Percentiles rank a stretch among this genome's conserved stretches.
These are phyloP conservation scores for Eristalinus aeneus DNA, from an alignment of 2,888 invertebrate species.

Conservation along the genomic window DNA sequence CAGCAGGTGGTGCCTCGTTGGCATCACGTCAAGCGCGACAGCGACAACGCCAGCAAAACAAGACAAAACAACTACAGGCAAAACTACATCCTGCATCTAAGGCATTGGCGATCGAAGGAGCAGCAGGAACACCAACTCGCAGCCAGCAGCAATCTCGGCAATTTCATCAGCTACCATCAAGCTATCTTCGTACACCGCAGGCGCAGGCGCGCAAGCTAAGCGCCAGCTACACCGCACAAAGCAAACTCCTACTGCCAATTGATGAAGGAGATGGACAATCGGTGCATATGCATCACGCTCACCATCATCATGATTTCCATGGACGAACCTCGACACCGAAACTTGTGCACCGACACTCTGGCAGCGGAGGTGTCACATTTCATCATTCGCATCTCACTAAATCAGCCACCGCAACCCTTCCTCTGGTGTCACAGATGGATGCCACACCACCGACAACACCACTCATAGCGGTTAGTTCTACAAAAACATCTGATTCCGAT, in stretches of 20 bases:
- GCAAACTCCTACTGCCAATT: slow-evolving; percentile 80
- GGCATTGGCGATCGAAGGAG: slow-evolving; percentile 73
- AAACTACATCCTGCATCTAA: slow-evolving; percentile 81
- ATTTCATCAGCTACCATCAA: slow-evolving; percentile 83
- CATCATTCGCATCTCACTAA: slow-evolving; percentile 78
- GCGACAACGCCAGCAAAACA: slow-evolving; percentile 82
- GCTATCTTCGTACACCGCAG: slow-evolving; percentile 80
- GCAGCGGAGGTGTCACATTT: slow-evolving; percentile 77
- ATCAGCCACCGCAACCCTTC: slow-evolving; percentile 80
- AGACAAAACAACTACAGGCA: slow-evolving; percentile 81
- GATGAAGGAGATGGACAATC: slow-evolving; percentile 79
- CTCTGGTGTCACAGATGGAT: slow-evolving; percentile 79
- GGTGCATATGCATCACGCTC: slow-evolving; percentile 75
- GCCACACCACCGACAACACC: slow-evolving; percentile 79
- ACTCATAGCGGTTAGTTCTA: slow-evolving; percentile 74
- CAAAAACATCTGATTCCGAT: slow-evolving; percentile 68
- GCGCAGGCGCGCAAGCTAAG: slow-evolving; percentile 79
- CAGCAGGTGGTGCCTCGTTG: slow-evolving; percentile 93
- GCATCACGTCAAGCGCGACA: slow-evolving; percentile 91
- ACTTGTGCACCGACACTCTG: slow-evolving; percentile 78
- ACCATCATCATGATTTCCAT: slow-evolving; percentile 73
- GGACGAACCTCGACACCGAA: slow-evolving; percentile 77
- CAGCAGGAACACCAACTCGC: slow-evolving; percentile 78
- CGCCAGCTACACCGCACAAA: slow-evolving; percentile 79
- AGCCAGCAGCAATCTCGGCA: slow-evolving; percentile 80